Conservation (phyloP, 2,888 invertebrate genomes). For the Choristoneura rosaceana region DNA sequence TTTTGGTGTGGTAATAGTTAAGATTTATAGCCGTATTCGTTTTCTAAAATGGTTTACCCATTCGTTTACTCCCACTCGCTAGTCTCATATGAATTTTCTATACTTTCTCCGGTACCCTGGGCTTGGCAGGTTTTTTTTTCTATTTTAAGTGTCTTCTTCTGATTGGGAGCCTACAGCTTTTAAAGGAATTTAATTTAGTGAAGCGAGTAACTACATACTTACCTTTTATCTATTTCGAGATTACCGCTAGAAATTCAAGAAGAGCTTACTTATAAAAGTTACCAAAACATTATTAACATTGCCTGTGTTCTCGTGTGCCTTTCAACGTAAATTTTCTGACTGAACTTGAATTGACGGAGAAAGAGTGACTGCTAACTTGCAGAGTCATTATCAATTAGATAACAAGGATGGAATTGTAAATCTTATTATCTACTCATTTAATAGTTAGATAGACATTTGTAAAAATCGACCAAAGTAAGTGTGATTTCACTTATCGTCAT, state of each 20-base stretch:
- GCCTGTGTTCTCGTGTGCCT: not conserved
- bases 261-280: not conserved
- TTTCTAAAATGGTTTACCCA: constrained; percentile 43
- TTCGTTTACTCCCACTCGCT: constrained; percentile 42
- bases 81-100: constrained; percentile 38
- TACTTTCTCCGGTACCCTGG: constrained; percentile 36
- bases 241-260: not conserved
- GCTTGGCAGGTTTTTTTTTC: constrained; percentile 27
- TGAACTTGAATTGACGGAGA: not conserved
- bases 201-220: constrained; percentile 22
- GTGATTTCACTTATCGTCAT: constrained; percentile 25
- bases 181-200: constrained; percentile 27
- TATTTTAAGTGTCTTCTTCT: constrained; percentile 32
- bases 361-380: not conserved
- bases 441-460: constrained; percentile 7
- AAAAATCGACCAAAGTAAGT: constrained; percentile 25
- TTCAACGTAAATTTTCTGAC: not conserved
- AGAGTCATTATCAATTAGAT: constrained; percentile 10
- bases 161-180: constrained; percentile 20
- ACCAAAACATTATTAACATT: not conserved
- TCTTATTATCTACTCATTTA: constrained; percentile 5
- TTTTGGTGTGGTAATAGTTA: constrained; percentile 30
- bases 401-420: constrained; percentile 15
- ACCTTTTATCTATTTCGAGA: constrained; percentile 12
- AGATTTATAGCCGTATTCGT: constrained; percentile 40